Base-by-base conservation (phyloP, 2,888 invertebrate species). In the Leptopilina myrica region DNA sequence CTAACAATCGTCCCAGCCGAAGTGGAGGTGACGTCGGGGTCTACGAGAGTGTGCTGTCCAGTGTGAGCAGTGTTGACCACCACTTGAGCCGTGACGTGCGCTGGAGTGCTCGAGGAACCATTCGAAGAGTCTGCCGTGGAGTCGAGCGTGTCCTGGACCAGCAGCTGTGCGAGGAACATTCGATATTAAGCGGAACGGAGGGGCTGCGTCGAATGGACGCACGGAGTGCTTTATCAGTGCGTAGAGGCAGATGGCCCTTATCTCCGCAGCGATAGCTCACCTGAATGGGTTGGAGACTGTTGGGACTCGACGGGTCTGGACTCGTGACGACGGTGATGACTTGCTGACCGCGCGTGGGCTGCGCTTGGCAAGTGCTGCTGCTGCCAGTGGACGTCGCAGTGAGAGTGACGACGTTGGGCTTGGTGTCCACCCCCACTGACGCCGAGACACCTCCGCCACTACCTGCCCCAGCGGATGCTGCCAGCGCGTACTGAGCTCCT, bases 101-200 rank as follows among this genome's bases (percentile, higher is more conserved):
- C 91, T 64, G 91, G 87, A 14, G 93, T 92, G 77, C 92, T 92
- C 76, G 93, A 92, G 80, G 93, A 93, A 86, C 93, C 93, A 92
- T 93, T 93, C 85, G 93, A 93, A n/a, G 93, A 93, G 87, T 94
- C 94, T 76, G 93, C 93, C 64, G 93, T 92, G 86, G 93, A 93
- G 87, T 94, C 94, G 84, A 94, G 89, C 64, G 93, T 84, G 86
- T 92, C 91, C 85, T 91, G 91, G 67, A 92, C 91, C 82, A 92
- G 87, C 76, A 92, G 87, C 91, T 92, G 6, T 43, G 43, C 33
- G 33, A 33, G 6, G 7, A 43, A 43, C 8, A 43, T 7, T 43
- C 1, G 7, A 43, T 43, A 7, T 1, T 5, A 43, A 8, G 7
- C 33, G 33, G 5, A 33, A 20, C 20, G 20, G 1, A 20, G 1